Base-by-base conservation (phyloP, 2,888 invertebrate genomes). In the Limnephilus marmoratus region DNA sequence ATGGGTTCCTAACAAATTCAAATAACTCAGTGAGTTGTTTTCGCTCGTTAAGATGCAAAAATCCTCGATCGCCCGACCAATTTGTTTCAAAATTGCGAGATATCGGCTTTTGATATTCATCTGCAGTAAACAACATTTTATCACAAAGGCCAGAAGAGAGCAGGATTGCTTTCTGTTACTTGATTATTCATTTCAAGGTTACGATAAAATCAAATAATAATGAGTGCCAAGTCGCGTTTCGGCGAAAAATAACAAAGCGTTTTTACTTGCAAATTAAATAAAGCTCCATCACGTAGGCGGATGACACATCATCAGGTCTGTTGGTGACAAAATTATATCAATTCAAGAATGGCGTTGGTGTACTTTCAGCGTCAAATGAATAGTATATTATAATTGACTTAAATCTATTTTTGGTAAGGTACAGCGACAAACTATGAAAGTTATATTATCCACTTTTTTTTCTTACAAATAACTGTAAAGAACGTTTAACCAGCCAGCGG, bases 151-250 rank as follows among this genome's bases (percentile, higher is more conserved):
- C 68, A 68, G 9, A 68, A 68, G 24, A 24, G n/a, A 68, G 68
- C n/a, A 18, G 68, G 68, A 68, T 68, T 68, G 24, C 68, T 68
- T 53, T 53, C 68, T 68, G 68, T 68, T 68, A 68, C 24, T 68
- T 68, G 68, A 68, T 68, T 68, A 18, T 24, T 68, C 11, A 68
- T 68, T 68, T 24, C 68, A 68, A 68, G 68, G 68, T 68, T 68
- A 68, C 68, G 68, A 68, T 68, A 68, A 68, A 68, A 68, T 68
- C 68, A n/a, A 68, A 68, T 68, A 68, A 68, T 68, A 68, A 68
- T 68, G n/a, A 68, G 68, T 68, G 68, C 68, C 68, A 68, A 68
- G 68, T 68, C 24, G 68, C 7, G 24, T 68, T 68, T 68, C n/a
- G 24, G 68, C 9, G 7, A 68, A 24, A 68, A n/a, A n/a, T n/a